Conservation (phyloP, 2,888 invertebrate genomes). For the Latheticus oryzae region DNA sequence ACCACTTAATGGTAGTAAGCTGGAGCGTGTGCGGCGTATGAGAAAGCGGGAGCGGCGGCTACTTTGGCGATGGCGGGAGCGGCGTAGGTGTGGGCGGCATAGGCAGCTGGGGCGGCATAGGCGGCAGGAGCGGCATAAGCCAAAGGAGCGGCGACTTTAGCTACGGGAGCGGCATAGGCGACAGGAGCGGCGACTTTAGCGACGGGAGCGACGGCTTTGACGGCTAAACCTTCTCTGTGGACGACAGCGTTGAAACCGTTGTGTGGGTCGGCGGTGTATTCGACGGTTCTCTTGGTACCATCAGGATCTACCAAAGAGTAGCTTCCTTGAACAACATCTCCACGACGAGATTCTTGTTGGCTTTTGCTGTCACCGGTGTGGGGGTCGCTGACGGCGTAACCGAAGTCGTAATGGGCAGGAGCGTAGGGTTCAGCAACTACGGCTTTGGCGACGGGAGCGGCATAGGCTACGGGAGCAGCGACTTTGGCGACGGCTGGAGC, state of each 20-base stretch:
- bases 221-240: constrained; percentile 64
- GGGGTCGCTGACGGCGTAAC: constrained; percentile 65
- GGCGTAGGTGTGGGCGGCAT: constrained; percentile 1
- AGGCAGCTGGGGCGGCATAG: constrained; percentile 26
- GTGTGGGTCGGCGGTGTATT: constrained; percentile 67
- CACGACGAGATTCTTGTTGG: constrained; percentile 67
- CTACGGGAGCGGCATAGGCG: constrained; percentile 48
- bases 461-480: constrained; percentile 43
- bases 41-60: constrained; percentile 9
- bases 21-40: constrained; percentile 6
- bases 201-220: constrained; percentile 57
- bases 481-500: constrained; percentile 35
- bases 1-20: constrained; percentile 43
- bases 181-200: constrained; percentile 49
- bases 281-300: constrained; percentile 67
- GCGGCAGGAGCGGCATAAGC: constrained; percentile 37
- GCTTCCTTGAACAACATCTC: constrained; percentile 67
- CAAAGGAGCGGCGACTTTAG: constrained; percentile 32
- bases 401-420: constrained; percentile 67
- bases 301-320: constrained; percentile 68
- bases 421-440: constrained; percentile 63
- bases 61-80: constrained; percentile 15
- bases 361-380: constrained; percentile 67
- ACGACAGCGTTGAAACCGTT: constrained; percentile 69
- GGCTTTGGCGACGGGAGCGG: constrained; percentile 60